Percentiles rank a stretch among this genome's conserved stretches.
These are phyloP conservation scores for Hypena proboscidalis DNA, from an alignment of 2,888 invertebrate species.

Conservation along the genomic window DNA sequence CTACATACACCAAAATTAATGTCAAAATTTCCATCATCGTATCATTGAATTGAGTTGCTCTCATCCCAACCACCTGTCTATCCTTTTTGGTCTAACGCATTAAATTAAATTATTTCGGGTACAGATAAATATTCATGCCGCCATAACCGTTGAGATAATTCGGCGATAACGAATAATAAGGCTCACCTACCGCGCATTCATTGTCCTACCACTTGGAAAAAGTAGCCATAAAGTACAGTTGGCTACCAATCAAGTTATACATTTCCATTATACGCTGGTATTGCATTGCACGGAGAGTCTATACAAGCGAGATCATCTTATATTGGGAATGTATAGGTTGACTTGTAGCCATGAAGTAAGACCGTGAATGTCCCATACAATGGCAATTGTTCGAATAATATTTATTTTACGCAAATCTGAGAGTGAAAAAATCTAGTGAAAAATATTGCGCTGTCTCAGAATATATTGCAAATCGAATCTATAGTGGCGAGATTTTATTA, in stretches of 20 bases:
- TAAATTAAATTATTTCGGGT: slow-evolving; percentile 17
- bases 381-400: slow-evolving; percentile 10
- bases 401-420: slow-evolving; percentile 8
- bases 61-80: slow-evolving; percentile 33
- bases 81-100: slow-evolving; percentile 27
- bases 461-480: too few relatives aligned
- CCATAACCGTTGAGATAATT: slow-evolving; percentile 40
- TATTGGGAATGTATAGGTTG: too few relatives aligned
- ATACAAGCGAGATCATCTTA: too few relatives aligned
- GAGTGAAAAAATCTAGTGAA: too few relatives aligned
- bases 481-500: too few relatives aligned
- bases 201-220: slow-evolving; percentile 39
- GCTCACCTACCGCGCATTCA: slow-evolving; percentile 27
- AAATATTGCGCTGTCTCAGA: too few relatives aligned
- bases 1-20: neutral
- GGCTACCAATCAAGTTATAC: too few relatives aligned
- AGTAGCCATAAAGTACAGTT: slow-evolving; percentile 3
- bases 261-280: too few relatives aligned
- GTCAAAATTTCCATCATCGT: slow-evolving; percentile 28
- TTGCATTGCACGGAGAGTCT: too few relatives aligned
- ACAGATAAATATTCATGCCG: slow-evolving; percentile 37
- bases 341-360: neutral
- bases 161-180: slow-evolving; percentile 25
- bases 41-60: slow-evolving; percentile 36
- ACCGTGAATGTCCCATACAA: slow-evolving; percentile 3